Base-by-base conservation (phyloP, 1,140 invertebrate genomes). In the Macrotrachela quadricornifera region DNA sequence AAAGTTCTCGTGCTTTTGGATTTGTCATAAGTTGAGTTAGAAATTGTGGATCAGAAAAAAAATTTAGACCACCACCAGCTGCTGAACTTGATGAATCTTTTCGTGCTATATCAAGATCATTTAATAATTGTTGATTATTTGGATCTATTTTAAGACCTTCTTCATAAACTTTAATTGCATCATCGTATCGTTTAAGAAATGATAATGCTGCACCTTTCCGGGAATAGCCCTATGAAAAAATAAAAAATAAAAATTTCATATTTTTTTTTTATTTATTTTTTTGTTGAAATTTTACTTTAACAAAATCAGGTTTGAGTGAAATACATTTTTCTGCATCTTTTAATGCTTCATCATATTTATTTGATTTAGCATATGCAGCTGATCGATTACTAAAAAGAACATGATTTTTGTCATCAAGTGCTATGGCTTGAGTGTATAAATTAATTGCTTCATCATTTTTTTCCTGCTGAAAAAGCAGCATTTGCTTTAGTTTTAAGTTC, bases 371-470 rank as follows among this genome's bases (percentile, higher is more conserved):
- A 61, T 80, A 79, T 6, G 84, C 84, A 6, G 84, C 85, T 1
- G 84, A 86, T 50, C 85, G 74, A 66, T 90, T 90, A 58, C 83
- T 85, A 61, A 75, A 87, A n/a, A 90, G 69, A 58, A 88, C 81
- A 71, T 87, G 81, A 71, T 87, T 85, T 12, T 74, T 76, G 1
- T 68, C 65, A 62, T 87, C 84, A 50, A 86, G 63, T 12, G 69
- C 65, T 55, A 88, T 85, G 3, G 81, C 84, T 60, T 82, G 74
- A 6, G 81, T 76, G 61, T 90, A 90, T 59, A 64, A 76, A 52
- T 78, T 73, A 39, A 85, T 74, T 0, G 85, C 85, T 54, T 82
- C 78, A 1, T 79, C 74, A 56, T 77, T 79, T 38, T n/a, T 83
- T 79, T 41, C 78, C 79, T 3, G 74, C 76, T 56, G 78, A 74